Evolutionary conservation across 2,797 vertebrate species (phyloP), one percentile per base, ranked within the genome.

Genomic region (Sebastiscus albofasciatus): DNA sequence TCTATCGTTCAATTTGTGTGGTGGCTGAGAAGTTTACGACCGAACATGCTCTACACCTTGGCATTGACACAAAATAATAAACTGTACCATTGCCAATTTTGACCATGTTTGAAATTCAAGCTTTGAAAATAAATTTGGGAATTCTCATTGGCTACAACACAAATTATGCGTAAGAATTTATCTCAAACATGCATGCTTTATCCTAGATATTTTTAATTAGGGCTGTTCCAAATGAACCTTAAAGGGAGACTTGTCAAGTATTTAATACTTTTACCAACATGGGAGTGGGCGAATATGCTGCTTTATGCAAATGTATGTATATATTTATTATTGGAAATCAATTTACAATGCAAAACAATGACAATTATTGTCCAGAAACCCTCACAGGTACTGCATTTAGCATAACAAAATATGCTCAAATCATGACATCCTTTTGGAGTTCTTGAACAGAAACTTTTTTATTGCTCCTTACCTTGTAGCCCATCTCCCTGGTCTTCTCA

Each of bases 401-500:
- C 0, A 0, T 16, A 7, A 7, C n/a, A 42, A 42, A 1, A 16
- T 42, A 42, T 7, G 6, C 39, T 42, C 39, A 42, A 16, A 42
- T 42, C 39, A 42, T 42, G 7, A 42, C 14, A 42, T 42, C 39
- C 39, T 39, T 56, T 9, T n/a, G 6, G 31, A 31, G 31, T 20
- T 52, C 10, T 5, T 27, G 12, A 27, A 55, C 20, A 66, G 20
- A 46, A 12, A 11, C 12, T 4, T 22, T n/a, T n/a, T 6, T 2
- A 12, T 18, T 10, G 4, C 10, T 27, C 20, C 81, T 78, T 70
- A 99, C 99, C 97, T 99, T 99, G 92, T 99, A 99, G 64, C 97
- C 97, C 80, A 99, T 96, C 80, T 98, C 98, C 55, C 98, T 96
- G 12, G 98, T 97, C 95, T 96, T 98, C 89, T 98, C 98, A 10